Percentiles rank a stretch among this genome's conserved stretches.
These are phyloP conservation scores for Pycnomerus fuliginosus DNA, from an alignment of 2,888 invertebrate genomes.

Conservation along the genomic window DNA sequence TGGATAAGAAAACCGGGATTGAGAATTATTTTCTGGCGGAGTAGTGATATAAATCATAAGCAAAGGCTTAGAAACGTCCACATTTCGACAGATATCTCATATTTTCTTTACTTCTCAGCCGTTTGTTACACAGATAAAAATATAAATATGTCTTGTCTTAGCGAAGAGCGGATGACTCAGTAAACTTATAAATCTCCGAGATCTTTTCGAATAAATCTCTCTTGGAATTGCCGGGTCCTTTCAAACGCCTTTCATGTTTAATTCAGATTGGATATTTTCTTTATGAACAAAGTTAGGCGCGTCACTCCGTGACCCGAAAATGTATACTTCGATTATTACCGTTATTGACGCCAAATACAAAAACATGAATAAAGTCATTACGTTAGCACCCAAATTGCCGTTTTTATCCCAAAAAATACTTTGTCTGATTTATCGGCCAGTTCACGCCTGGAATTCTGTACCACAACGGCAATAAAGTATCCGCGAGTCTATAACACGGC, in stretches of 20 bases:
- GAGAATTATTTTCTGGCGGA: conserved; percentile 28
- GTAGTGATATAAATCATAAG: conserved; percentile 42
- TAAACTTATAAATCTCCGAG: conserved; percentile 48
- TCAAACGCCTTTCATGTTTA: conserved; percentile 48
- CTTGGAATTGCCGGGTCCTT: conserved; percentile 35
- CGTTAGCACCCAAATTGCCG: conserved; percentile 14
- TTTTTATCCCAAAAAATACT: too few relatives aligned
- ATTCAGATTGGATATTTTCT: conserved; percentile 47
- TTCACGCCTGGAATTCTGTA: too few relatives aligned
- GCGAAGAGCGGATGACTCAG: conserved; percentile 42
- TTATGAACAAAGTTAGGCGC: conserved; percentile 38
- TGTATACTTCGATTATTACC: conserved; percentile 43
- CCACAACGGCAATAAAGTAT: too few relatives aligned
- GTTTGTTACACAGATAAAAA: conserved; percentile 49
- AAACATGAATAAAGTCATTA: conserved; percentile 31
- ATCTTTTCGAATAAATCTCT: conserved; percentile 45
- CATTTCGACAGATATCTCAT: conserved; percentile 48
- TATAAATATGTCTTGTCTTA: conserved; percentile 49
- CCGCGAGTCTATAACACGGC: too few relatives aligned
- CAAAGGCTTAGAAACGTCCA: conserved; percentile 43
- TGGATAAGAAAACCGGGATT: conserved; percentile 12
- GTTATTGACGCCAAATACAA: conserved; percentile 34
- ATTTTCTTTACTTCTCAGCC: conserved; percentile 44
- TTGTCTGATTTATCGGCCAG: too few relatives aligned
- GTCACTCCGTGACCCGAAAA: conserved; percentile 39